A percentile compares a stretch with the other conserved stretches of the same genome.
These are phyloP conservation scores for Hymenochirus boettgeri DNA, from an alignment of 2,113 vertebrate genomes.

Conservation along the genomic window DNA sequence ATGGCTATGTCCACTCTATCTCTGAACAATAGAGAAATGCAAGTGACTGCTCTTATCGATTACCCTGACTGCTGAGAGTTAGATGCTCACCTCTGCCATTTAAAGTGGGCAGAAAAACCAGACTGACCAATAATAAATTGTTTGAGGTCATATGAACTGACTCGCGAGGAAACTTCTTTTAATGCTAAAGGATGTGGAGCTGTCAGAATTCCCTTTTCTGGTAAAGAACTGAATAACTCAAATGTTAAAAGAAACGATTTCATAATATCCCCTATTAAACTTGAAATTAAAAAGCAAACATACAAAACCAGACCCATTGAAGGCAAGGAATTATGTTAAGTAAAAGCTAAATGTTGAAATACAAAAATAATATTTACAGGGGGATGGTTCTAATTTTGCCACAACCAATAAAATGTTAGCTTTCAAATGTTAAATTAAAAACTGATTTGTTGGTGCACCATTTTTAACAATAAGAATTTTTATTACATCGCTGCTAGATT, in stretches of 20 bases:
- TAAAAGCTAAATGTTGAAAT: too few species aligned
- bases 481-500: too few species aligned
- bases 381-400: too few species aligned
- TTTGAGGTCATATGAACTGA: constrained; percentile 60
- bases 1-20: constrained; percentile 48
- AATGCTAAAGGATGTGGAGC: constrained; percentile 57
- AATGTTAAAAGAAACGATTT: background rate
- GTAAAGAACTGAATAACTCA: constrained; percentile 48
- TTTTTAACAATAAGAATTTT: too few species aligned
- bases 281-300: too few species aligned
- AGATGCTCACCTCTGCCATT: constrained; percentile 69
- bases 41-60: constrained; percentile 75
- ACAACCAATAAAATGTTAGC: too few species aligned
- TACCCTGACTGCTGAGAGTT: constrained; percentile 62
- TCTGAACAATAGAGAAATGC: constrained; percentile 65
- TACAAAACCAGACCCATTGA: too few species aligned
- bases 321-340: too few species aligned
- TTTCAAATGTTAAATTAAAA: too few species aligned
- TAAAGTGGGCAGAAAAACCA: constrained; percentile 70
- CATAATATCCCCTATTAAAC: background rate
- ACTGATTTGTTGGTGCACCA: too few species aligned
- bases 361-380: too few species aligned
- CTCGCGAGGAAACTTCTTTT: constrained; percentile 63
- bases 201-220: constrained; percentile 62
- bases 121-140: constrained; percentile 72